Base-by-base conservation (phyloP, 2,113 vertebrate species). In the Pachyramphus minor region DNA sequence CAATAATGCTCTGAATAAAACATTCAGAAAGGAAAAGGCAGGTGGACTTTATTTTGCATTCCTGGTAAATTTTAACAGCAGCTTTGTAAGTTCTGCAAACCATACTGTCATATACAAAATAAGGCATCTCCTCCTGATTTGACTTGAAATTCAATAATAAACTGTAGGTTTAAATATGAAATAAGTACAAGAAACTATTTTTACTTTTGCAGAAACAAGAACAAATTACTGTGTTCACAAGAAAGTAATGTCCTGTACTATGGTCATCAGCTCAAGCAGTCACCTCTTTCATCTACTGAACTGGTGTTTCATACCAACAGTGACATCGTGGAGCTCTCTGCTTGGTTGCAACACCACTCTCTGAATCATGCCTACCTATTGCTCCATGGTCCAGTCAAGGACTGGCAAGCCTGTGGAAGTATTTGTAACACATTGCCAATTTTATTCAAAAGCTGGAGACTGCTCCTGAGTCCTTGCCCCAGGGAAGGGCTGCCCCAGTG, bases 301-400 rank as follows among this genome's bases (percentile, higher is more conserved):
- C 8, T 37, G 6, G 10, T 33, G 24, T 23, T 42, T 83, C 71
- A 47, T 6, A 47, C 12, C 39, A 67, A 50, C 37, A 52, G 35
- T 3, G 9, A 67, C 35, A 72, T 2, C 17, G 1, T 41, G 12
- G 39, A 31, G 49, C 22, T 74, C 37, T 22, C 13, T 31, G 58
- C n/a, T 58, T 1, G 6, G n/a, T 4, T 55, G 18, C n/a, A 88
- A 47, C 0, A 2, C 7, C 33, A 8, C 39, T 28, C 11, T 15
- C 33, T 45, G 62, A 84, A 84, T 41, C 2, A 1, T 8, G 14
- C 41, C 42, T 27, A 21, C 17, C 24, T 66, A 11, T 8, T 80
- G 53, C 27, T 75, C 49, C 35, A 39, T 12, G 25, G 25, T 41
- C 15, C 18, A 53, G 16, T n/a, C 35, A 74, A 55, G 35, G 52